Conservation (phyloP, 2,113 vertebrate species). For the Oxygymnocypris stewartii region DNA sequence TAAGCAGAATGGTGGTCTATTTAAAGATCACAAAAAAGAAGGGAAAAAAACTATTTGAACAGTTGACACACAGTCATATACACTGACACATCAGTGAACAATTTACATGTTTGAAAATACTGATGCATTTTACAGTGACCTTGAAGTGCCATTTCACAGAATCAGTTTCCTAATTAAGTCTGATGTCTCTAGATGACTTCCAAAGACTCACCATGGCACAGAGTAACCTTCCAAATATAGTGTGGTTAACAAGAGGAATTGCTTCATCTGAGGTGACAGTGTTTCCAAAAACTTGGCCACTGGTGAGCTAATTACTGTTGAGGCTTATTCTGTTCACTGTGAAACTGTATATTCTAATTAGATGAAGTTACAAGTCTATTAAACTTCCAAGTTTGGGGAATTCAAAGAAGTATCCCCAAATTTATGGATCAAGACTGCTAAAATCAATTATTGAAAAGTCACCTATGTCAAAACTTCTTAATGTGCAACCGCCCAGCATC, state of each 20-base stretch:
- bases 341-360: conserved; percentile 8
- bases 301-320: conserved; percentile 3
- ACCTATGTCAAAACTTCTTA: background rate
- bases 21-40: background rate
- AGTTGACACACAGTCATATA: background rate
- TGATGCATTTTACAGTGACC: background rate
- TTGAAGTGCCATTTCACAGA: background rate
- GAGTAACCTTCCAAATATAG: conserved; percentile 21
- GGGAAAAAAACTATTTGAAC: background rate
- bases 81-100: background rate
- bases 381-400: background rate
- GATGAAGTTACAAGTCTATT: conserved; percentile 1
- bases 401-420: background rate
- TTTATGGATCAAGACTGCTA: background rate
- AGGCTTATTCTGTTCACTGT: background rate
- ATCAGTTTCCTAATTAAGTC: conserved; percentile 35
- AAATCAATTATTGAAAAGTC: background rate
- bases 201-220: conserved; percentile 37
- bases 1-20: background rate
- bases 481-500: background rate
- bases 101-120: background rate
- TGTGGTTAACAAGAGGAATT: conserved; percentile 5
- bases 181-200: conserved; percentile 53
- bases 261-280: conserved; percentile 29
- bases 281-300: conserved; percentile 5